These are phyloP conservation scores for Ceryle rudis DNA, from an alignment of 2,797 vertebrate genomes.

Conservation along the genomic window DNA sequence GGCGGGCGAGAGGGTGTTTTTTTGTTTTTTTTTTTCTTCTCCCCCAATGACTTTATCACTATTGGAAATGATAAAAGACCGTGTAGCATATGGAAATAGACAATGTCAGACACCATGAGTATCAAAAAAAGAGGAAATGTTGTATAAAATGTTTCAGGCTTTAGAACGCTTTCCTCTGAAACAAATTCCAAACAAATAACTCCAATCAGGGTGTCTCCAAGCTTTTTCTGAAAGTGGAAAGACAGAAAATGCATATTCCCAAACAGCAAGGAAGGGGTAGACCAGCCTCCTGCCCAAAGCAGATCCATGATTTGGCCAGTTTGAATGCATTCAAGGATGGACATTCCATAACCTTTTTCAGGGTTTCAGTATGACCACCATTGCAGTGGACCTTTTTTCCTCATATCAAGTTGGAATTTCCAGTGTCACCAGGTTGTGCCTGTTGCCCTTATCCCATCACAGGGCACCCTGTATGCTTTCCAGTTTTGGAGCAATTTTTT, in stretches of 20 bases:
- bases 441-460: background rate
- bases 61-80: background rate
- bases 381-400: background rate
- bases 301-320: background rate
- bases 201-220: background rate
- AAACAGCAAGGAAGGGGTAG: background rate
- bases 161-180: background rate
- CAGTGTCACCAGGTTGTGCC: too few species aligned
- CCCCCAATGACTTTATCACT: background rate
- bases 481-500: background rate
- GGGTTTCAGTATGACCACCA: background rate
- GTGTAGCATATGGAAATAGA: background rate
- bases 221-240: background rate
- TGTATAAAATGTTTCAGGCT: background rate
- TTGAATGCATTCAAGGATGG: background rate
- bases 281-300: background rate
- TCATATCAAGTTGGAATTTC: background rate
- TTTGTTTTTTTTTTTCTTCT: too few species aligned
- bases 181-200: background rate
- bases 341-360: background rate
- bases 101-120: background rate
- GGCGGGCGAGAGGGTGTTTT: too few species aligned
- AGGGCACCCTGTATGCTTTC: rapidly evolving
- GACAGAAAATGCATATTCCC: background rate
- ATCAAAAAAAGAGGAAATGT: background rate